These are phyloP conservation scores for Folsomia manolachei DNA, from an alignment of 2,888 invertebrate species.

Conservation along the genomic window DNA sequence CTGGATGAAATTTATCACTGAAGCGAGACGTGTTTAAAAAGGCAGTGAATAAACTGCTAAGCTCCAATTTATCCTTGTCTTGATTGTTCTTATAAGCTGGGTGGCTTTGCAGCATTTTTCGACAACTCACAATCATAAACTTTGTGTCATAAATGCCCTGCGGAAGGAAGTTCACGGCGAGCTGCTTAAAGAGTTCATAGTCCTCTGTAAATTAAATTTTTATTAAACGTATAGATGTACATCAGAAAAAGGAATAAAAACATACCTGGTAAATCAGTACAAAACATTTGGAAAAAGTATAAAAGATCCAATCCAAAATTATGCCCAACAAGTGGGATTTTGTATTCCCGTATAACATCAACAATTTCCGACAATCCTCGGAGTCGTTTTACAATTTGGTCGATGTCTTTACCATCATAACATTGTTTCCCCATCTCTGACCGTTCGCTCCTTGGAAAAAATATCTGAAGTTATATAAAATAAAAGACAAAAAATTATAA, in stretches of 20 bases:
- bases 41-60: conserved; percentile 30
- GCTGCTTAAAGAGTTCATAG: conserved; percentile 65
- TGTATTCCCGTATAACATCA: conserved; percentile 59
- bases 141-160: conserved; percentile 72
- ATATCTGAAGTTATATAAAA: conserved; percentile 14
- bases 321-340: conserved; percentile 74
- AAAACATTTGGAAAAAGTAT: conserved; percentile 69
- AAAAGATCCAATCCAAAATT: conserved; percentile 70
- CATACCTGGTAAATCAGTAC: conserved; percentile 65
- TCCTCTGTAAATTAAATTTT: conserved; percentile 56
- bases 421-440: conserved; percentile 52
- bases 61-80: conserved; percentile 19
- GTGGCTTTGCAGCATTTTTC: conserved; percentile 21
- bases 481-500: too few species aligned
- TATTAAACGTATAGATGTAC: too few species aligned
- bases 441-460: conserved; percentile 47
- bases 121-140: conserved; percentile 60
- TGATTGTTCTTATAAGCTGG: conserved; percentile 20
- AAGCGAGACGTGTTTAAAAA: conserved; percentile 30
- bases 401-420: conserved; percentile 53
- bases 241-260: too few species aligned
- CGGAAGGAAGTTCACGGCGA: conserved; percentile 65
- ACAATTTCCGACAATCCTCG: conserved; percentile 69
- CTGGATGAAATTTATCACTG: conserved; percentile 11
- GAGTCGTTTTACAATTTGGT: conserved; percentile 58